Percentiles rank a stretch among this genome's conserved stretches.
These are phyloP conservation scores for Carposina sasakii DNA, from an alignment of 1,140 invertebrate species.

Conservation along the genomic window DNA sequence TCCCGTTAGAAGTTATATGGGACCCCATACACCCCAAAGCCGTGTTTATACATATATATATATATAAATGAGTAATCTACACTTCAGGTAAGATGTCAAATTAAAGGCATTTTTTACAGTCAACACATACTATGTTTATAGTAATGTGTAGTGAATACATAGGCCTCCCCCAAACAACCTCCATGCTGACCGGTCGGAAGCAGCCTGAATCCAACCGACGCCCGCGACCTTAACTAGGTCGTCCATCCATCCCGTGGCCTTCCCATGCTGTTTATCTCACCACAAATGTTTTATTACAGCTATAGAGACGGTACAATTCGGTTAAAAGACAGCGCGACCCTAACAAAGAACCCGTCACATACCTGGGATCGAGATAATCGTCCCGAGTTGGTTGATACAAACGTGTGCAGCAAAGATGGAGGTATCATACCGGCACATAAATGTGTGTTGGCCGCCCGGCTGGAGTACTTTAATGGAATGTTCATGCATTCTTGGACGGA, in stretches of 20 bases:
- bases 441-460: conserved; percentile 79
- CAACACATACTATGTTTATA: too few relatives aligned
- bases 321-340: conserved; percentile 46
- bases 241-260: not conserved
- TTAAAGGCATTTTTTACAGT: too few relatives aligned
- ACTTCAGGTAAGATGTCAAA: too few relatives aligned
- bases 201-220: too few relatives aligned
- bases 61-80: too few relatives aligned
- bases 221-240: too few relatives aligned
- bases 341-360: conserved; percentile 24
- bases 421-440: conserved; percentile 78
- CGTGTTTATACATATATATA: too few relatives aligned
- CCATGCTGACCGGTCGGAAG: too few relatives aligned
- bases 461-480: conserved; percentile 86
- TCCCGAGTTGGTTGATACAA: conserved; percentile 76
- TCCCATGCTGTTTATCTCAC: not conserved
- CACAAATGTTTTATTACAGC: conserved; percentile 24
- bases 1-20: too few relatives aligned
- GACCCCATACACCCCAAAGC: too few relatives aligned
- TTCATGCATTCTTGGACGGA: conserved; percentile 81
- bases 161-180: too few relatives aligned
- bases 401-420: conserved; percentile 74
- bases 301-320: conserved; percentile 50
- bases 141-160: too few relatives aligned
- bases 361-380: conserved; percentile 51